Conservation (phyloP, 2,797 vertebrate genomes). For the Simalia tracyae region DNA sequence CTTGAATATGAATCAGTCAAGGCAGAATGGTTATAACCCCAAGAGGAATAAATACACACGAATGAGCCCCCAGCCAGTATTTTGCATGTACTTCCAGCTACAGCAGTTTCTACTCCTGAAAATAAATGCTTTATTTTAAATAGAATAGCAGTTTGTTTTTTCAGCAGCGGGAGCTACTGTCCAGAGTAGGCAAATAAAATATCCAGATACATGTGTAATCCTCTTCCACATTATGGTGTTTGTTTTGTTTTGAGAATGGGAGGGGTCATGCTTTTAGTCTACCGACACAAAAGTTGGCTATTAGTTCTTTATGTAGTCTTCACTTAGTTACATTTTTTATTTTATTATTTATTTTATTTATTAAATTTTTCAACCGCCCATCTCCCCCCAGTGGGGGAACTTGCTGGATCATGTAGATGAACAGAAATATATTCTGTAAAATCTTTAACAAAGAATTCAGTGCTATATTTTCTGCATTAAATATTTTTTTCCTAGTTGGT, state of each 20-base stretch:
- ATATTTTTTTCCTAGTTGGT: conserved; percentile 12
- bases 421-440: neutral
- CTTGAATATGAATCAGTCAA: neutral
- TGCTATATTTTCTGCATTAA: neutral
- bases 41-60: neutral
- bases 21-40: neutral
- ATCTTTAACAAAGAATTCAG: neutral
- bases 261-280: neutral
- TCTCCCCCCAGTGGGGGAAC: too few relatives aligned
- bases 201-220: neutral
- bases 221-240: neutral
- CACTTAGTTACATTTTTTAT: neutral
- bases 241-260: neutral
- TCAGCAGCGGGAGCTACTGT: neutral
- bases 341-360: too few relatives aligned
- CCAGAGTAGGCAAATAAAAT: neutral
- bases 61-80: neutral
- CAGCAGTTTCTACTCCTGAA: neutral
- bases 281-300: neutral
- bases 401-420: neutral
- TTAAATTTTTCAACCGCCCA: too few relatives aligned
- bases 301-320: neutral
- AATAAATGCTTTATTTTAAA: neutral
- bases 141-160: neutral
- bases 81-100: neutral